phyloP scores from a whole-genome alignment of 2,113 vertebrate species.

The Psilopsiagon aymara region DNA sequence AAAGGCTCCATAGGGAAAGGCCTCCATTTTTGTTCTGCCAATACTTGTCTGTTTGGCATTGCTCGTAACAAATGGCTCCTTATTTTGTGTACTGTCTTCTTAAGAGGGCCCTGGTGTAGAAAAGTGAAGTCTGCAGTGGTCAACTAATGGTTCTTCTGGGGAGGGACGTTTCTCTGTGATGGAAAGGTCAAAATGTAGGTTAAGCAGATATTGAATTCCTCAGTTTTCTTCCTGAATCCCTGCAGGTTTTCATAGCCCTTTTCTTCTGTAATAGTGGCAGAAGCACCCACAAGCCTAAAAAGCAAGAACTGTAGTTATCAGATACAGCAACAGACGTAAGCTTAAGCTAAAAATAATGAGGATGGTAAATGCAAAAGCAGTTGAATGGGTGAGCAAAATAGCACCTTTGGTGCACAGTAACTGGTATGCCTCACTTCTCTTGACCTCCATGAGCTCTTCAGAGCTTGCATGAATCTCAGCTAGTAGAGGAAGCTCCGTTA shows the following conservation, averaged over 20 bases:
- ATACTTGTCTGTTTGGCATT: neutral
- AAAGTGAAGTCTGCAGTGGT: neutral
- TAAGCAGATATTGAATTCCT: neutral
- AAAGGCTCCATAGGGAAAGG: neutral
- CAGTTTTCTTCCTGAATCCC: neutral
- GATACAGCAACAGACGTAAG: neutral
- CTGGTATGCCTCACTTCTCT: neutral
- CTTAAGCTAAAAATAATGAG: neutral
- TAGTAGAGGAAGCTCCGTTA: neutral
- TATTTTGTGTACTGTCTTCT: neutral
- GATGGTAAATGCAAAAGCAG: neutral
- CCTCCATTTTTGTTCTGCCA: neutral
- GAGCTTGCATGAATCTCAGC: neutral
- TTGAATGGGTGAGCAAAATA: neutral
- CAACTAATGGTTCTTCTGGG: conserved; percentile 1
- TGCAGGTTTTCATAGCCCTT: neutral
- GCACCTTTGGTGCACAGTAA: neutral
- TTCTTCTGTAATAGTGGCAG: neutral
- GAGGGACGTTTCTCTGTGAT: neutral
- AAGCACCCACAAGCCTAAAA: neutral
- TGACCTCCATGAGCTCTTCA: neutral
- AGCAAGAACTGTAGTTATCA: neutral
- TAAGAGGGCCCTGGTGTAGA: neutral
- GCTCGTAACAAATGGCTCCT: neutral
- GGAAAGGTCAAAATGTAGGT: neutral